Evolutionary conservation across 2,797 vertebrate genomes (phyloP).

Genomic region (Chaenodraco wilsoni): DNA sequence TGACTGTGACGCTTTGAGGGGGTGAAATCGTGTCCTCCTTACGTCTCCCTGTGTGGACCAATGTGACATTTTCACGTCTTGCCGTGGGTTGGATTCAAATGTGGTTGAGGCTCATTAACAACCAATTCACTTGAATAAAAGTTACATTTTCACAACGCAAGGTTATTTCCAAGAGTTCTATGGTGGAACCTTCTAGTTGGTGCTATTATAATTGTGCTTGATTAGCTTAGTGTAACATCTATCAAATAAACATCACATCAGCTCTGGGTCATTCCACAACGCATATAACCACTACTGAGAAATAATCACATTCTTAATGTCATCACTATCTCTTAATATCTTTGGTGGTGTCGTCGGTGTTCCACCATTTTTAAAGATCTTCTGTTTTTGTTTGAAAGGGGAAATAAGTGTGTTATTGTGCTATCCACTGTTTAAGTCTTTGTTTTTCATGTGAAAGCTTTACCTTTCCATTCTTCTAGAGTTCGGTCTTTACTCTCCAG

Average conservation of each 20-base stretch:
- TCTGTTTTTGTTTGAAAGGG: not conserved
- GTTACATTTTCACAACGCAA: not conserved
- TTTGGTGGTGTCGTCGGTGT: constrained; percentile 4
- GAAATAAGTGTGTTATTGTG: not conserved
- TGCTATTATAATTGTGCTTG: not conserved
- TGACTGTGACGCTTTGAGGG: too few relatives aligned
- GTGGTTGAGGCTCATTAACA: not conserved
- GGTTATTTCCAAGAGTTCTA: not conserved
- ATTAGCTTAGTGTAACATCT: constrained; percentile 2
- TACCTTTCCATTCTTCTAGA: constrained; percentile 98
- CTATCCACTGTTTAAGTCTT: not conserved
- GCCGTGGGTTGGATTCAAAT: too few relatives aligned
- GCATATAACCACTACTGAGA: not conserved
- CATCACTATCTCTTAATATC: constrained; percentile 19
- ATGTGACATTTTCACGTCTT: too few relatives aligned
- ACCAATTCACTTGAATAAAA: not conserved
- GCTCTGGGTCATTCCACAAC: too few relatives aligned
- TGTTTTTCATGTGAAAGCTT: not conserved
- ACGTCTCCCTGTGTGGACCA: too few relatives aligned
- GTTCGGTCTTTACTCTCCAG: constrained; percentile 94
- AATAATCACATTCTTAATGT: not conserved
- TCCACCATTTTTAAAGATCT: not conserved
- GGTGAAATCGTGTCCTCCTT: too few relatives aligned
- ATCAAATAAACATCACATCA: not conserved
- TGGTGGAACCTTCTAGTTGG: not conserved